These are phyloP conservation scores for Xenopus borealis DNA, from an alignment of 2,113 vertebrate genomes.

Conservation along the genomic window DNA sequence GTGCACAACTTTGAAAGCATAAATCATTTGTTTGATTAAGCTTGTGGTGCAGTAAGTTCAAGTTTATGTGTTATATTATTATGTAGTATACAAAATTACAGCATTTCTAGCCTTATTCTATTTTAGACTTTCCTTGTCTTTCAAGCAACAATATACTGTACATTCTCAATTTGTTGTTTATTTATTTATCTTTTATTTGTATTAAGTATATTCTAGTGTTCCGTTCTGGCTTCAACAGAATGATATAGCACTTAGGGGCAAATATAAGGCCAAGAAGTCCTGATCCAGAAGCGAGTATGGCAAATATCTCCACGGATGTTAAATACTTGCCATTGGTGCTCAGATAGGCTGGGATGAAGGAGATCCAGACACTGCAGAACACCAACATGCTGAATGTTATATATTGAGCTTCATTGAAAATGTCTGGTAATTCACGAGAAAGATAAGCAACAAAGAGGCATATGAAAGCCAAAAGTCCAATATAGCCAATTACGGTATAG, in stretches of 20 bases:
- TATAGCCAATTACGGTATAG: neutral
- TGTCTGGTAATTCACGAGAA: neutral
- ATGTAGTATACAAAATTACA: too few species aligned
- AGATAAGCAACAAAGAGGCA: neutral
- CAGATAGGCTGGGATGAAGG: slow-evolving; percentile 4
- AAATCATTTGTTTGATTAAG: too few species aligned
- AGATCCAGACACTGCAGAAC: slow-evolving; percentile 7
- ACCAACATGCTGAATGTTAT: slow-evolving; percentile 3
- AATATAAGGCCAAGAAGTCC: neutral
- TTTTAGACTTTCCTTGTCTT: too few species aligned
- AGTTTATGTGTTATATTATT: too few species aligned
- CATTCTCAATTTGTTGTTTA: too few species aligned
- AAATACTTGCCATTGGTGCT: neutral
- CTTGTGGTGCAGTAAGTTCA: too few species aligned
- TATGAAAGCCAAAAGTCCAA: neutral
- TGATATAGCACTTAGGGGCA: neutral
- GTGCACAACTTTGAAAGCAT: too few species aligned
- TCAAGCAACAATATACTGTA: too few species aligned
- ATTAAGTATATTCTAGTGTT: too few species aligned
- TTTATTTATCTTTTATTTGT: too few species aligned
- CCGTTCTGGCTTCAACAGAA: neutral
- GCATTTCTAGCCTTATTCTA: too few species aligned
- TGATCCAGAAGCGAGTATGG: neutral
- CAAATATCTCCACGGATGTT: slow-evolving; percentile 1
- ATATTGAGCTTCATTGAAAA: slow-evolving; percentile 5